Evolutionary conservation across 2,797 vertebrate species (phyloP).

Genomic region (Gallirallus australis): DNA sequence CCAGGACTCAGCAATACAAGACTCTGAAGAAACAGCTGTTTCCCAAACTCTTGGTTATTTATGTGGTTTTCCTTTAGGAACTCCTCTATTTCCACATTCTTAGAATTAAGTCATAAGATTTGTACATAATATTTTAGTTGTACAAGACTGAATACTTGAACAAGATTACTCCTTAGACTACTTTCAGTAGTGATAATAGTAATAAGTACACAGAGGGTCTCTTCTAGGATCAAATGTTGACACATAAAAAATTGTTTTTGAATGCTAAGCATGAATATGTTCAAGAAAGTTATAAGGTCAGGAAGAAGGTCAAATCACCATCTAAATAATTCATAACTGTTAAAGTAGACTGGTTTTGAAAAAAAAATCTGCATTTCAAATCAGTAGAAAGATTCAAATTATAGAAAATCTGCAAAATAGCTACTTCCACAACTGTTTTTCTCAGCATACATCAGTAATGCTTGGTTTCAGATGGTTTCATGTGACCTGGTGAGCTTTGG

Average conservation of each 20-base stretch:
- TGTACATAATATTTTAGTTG: not conserved
- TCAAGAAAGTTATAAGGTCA: not conserved
- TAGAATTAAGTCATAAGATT: not conserved
- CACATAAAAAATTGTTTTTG: not conserved
- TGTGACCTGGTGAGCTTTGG: not conserved
- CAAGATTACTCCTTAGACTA: not conserved
- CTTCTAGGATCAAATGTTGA: not conserved
- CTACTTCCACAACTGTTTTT: not conserved
- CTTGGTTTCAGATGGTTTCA: not conserved
- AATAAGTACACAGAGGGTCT: not conserved
- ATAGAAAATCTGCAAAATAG: not conserved
- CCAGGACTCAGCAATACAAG: not conserved
- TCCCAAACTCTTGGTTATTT: not conserved
- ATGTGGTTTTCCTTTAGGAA: not conserved
- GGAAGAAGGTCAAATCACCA: not conserved
- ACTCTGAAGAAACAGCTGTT: not conserved
- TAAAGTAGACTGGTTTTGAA: not conserved
- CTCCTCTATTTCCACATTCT: not conserved
- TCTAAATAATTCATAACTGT: constrained; percentile 26
- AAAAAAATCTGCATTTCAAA: not conserved
- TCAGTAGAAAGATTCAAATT: not conserved
- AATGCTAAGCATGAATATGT: not conserved
- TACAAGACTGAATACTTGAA: not conserved
- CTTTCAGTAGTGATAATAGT: not conserved
- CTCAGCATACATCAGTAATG: not conserved